These are phyloP conservation scores for Drosophila meridiana DNA, from an alignment of 2,888 invertebrate species.

Conservation along the genomic window DNA sequence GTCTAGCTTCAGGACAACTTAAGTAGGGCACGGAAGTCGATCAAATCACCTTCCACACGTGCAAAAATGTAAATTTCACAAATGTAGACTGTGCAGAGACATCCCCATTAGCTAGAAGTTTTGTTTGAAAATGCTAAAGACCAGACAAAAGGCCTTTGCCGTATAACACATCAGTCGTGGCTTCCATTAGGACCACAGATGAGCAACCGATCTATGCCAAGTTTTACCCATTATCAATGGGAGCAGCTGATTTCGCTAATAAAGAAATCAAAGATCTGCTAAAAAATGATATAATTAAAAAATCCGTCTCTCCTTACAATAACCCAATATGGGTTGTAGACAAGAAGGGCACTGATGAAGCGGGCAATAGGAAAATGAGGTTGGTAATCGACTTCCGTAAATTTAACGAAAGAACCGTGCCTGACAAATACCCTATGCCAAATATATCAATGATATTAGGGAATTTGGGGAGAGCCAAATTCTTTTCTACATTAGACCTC, in stretches of 20 bases:
- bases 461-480: neutral
- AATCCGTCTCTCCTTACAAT: no score
- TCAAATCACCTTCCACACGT: neutral
- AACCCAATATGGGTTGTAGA: no score
- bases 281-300: no score
- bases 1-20: neutral
- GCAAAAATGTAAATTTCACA: neutral
- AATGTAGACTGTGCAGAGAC: neutral
- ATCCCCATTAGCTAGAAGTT: neutral
- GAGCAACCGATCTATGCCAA: neutral
- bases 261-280: no score
- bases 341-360: no score
- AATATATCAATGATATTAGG: neutral
- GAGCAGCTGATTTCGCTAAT: no score
- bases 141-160: neutral
- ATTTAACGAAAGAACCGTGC: no score
- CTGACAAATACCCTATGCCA: no score
- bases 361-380: no score
- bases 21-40: neutral
- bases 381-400: no score
- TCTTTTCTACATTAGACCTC: neutral
- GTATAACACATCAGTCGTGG: no score
- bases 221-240: neutral
- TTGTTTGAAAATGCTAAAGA: neutral
- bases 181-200: no score